These are phyloP conservation scores for Garra rufa DNA, from an alignment of 2,113 vertebrate species.

Conservation along the genomic window DNA sequence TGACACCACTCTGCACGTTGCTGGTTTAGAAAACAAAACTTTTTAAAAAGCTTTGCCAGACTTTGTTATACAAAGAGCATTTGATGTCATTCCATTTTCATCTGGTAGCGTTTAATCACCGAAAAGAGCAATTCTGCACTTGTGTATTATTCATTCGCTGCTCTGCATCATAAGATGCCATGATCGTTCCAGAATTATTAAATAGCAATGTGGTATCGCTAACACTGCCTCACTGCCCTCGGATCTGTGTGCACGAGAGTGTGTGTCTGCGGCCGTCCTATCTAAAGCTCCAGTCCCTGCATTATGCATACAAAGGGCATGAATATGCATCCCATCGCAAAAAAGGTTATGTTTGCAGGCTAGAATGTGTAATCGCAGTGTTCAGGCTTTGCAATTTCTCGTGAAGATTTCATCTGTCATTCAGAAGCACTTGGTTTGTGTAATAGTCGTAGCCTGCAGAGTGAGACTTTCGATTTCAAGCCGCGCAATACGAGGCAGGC, in stretches of 20 bases:
- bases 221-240: neutral
- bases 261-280: neutral
- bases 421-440: conserved; percentile 3
- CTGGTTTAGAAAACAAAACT: neutral
- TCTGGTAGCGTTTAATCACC: conserved; percentile 1
- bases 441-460: neutral
- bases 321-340: neutral
- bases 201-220: neutral
- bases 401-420: conserved; percentile 13
- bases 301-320: conserved; percentile 31
- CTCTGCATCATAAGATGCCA: neutral
- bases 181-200: conserved; percentile 11
- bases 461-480: conserved; percentile 7
- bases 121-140: neutral
- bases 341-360: neutral
- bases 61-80: conserved; percentile 3
- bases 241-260: neutral
- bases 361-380: neutral
- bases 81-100: neutral
- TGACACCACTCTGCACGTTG: neutral
- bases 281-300: conserved; percentile 16
- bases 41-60: neutral
- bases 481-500: neutral
- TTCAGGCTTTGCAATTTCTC: conserved; percentile 9
- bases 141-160: conserved; percentile 15